Percentiles rank a stretch among this genome's conserved stretches.
Conservation (phyloP, 2,797 vertebrate genomes). For the Telmatherina bonti region DNA sequence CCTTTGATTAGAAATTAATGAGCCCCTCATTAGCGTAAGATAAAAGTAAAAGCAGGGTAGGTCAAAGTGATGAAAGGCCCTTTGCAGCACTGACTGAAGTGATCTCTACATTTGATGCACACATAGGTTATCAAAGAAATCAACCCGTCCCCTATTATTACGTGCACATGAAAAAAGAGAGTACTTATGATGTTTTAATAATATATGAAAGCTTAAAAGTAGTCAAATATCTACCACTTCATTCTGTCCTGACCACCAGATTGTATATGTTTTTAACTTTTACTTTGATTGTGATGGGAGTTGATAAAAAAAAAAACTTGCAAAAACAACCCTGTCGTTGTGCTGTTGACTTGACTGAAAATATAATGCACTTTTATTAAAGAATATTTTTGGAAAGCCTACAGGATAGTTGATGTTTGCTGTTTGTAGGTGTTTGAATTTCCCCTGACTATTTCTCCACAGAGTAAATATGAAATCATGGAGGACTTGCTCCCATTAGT, state of each 20-base stretch:
- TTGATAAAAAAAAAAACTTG: too few relatives aligned
- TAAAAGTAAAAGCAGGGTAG: constrained; percentile 70
- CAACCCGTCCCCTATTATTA: constrained; percentile 35
- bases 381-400: background rate
- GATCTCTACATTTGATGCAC: constrained; percentile 59
- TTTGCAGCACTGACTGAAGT: constrained; percentile 50
- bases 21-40: constrained; percentile 64
- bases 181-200: constrained; percentile 45
- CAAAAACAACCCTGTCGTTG: background rate
- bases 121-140: constrained; percentile 60
- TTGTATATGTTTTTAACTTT: background rate
- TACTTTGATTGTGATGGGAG: background rate
- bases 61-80: constrained; percentile 76
- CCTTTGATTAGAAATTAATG: constrained; percentile 80
- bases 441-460: too few relatives aligned
- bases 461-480: constrained; percentile 25
- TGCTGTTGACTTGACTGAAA: background rate
- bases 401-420: constrained; percentile 17
- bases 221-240: background rate
- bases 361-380: background rate
- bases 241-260: background rate
- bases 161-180: constrained; percentile 37
- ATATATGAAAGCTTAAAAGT: constrained; percentile 45
- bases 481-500: constrained; percentile 38
- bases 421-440: constrained; percentile 39